phyloP scores from a whole-genome alignment of 2,113 vertebrate genomes.

The Sula dactylatra region DNA sequence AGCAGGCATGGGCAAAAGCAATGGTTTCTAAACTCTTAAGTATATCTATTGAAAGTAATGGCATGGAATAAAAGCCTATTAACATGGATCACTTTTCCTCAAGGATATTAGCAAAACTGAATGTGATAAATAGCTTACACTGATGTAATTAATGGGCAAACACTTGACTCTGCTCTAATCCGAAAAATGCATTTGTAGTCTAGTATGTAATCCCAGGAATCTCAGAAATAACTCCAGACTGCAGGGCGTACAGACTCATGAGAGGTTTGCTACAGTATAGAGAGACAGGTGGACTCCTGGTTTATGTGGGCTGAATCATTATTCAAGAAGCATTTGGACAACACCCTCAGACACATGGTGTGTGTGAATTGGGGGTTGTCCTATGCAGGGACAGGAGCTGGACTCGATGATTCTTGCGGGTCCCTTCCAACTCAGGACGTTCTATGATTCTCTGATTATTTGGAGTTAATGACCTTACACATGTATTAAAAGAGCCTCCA shows the following conservation, averaged over 20 bases:
- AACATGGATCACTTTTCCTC: background rate
- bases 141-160: background rate
- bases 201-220: background rate
- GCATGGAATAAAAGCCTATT: conserved; percentile 7
- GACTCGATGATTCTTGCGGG: too few relatives aligned
- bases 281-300: background rate
- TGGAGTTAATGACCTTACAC: background rate
- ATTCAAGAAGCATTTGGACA: too few relatives aligned
- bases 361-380: too few relatives aligned
- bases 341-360: too few relatives aligned
- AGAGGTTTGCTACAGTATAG: background rate
- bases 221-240: background rate
- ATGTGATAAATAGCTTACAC: background rate
- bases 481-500: background rate
- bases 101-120: background rate
- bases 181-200: background rate
- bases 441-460: background rate
- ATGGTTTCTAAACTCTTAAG: conserved; percentile 19
- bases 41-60: background rate
- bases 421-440: too few relatives aligned
- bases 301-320: background rate
- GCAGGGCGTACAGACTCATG: background rate
- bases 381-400: too few relatives aligned
- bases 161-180: background rate
- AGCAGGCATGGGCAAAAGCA: conserved; percentile 63